Conservation (phyloP, 2,113 vertebrate genomes). For the Micromys minutus region DNA sequence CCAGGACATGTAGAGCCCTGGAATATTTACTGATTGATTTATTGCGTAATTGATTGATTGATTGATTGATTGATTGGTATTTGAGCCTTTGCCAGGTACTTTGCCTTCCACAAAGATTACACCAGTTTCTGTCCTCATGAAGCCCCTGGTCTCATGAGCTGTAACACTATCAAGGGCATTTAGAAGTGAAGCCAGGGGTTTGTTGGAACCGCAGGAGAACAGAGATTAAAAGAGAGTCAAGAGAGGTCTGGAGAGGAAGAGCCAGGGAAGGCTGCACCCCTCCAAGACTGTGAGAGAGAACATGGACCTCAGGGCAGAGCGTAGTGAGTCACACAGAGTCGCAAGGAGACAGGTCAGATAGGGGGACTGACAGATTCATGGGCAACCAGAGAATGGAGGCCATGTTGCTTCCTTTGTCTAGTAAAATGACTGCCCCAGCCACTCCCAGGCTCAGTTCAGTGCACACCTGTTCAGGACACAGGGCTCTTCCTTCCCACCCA, state of each 20-base stretch:
- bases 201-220: rapidly evolving
- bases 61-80: neutral
- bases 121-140: neutral
- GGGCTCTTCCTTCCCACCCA: too few species aligned
- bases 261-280: too few species aligned
- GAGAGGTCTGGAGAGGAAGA: neutral
- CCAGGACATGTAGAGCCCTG: neutral
- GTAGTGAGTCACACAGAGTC: too few species aligned
- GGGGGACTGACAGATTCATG: neutral
- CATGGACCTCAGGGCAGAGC: neutral
- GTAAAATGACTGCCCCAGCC: neutral
- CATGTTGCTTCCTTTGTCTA: neutral
- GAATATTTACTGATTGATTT: too few species aligned
- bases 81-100: neutral
- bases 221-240: neutral
- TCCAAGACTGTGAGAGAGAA: neutral
- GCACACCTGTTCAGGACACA: neutral
- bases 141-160: neutral
- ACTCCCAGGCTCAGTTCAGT: neutral
- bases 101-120: neutral
- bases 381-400: neutral
- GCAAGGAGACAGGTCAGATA: neutral
- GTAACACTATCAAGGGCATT: neutral
- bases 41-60: neutral
- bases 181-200: neutral